Conservation (phyloP, 2,113 vertebrate genomes). For the Microtus montanus region DNA sequence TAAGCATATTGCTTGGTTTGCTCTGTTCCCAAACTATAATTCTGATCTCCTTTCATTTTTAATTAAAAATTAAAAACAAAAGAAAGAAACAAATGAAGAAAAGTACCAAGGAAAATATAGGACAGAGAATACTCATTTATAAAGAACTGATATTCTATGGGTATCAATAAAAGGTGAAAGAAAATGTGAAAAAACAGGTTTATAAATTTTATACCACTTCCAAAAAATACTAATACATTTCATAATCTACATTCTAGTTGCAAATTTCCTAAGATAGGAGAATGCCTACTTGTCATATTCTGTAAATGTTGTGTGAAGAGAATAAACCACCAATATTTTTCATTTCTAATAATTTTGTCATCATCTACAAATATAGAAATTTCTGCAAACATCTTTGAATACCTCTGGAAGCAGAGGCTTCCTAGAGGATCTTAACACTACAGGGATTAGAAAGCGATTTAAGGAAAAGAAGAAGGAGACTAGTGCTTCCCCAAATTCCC, state of each 20-base stretch:
- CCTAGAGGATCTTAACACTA: background rate
- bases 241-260: background rate
- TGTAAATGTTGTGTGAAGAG: background rate
- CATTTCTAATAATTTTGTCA: background rate
- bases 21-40: background rate
- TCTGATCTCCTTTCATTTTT: background rate
- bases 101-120: background rate
- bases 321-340: background rate
- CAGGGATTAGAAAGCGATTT: background rate
- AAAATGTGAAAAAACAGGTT: background rate
- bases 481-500: background rate
- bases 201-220: background rate
- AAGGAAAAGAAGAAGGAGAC: background rate
- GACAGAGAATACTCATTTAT: background rate
- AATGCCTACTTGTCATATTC: background rate
- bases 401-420: constrained; percentile 39
- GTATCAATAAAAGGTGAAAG: background rate
- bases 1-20: background rate
- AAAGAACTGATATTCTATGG: background rate
- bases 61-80: background rate
- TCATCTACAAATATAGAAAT: background rate
- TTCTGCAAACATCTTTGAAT: background rate
- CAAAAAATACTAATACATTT: background rate
- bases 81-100: background rate
- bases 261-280: background rate